Conservation (phyloP, 2,888 invertebrate genomes). For the Frankliniella fusca region DNA sequence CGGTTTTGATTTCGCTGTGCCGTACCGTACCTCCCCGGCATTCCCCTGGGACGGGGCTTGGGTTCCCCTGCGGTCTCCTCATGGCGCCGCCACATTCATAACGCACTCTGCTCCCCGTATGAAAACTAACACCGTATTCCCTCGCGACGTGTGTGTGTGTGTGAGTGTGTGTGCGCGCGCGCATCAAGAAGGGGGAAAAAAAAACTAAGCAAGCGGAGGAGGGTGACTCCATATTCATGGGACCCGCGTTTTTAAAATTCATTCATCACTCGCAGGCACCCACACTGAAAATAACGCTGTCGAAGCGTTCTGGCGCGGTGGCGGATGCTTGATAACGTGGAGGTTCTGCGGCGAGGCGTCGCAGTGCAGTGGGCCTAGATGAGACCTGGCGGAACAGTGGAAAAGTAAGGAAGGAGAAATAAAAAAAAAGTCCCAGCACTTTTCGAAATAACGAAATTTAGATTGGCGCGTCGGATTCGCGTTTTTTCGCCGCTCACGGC, state of each 20-base stretch:
- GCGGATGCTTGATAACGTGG: conserved; percentile 29
- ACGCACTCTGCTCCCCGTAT: conserved; percentile 33
- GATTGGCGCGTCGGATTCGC: background rate
- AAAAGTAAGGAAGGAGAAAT: conserved; percentile 39
- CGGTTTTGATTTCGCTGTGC: too few species aligned
- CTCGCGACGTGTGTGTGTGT: conserved; percentile 16
- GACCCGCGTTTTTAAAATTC: conserved; percentile 33
- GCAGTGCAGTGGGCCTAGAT: conserved; percentile 40
- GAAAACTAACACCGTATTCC: conserved; percentile 36
- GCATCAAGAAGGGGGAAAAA: conserved; percentile 40
- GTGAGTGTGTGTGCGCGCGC: background rate
- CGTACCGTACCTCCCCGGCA: too few species aligned
- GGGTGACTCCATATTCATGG: conserved; percentile 24
- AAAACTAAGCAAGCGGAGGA: background rate
- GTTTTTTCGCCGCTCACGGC: conserved; percentile 35
- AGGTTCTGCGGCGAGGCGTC: conserved; percentile 32
- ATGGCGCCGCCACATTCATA: conserved; percentile 39
- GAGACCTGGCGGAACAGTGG: conserved; percentile 41
- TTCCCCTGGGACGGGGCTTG: too few species aligned
- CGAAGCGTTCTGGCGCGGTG: background rate
- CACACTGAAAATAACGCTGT: background rate
- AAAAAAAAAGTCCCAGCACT: conserved; percentile 42
- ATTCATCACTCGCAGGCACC: conserved; percentile 45
- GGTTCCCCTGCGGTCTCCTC: background rate
- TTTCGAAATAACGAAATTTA: conserved; percentile 6